Base-by-base conservation (phyloP, 2,888 invertebrate species). In the Macroteleia sp. region DNA sequence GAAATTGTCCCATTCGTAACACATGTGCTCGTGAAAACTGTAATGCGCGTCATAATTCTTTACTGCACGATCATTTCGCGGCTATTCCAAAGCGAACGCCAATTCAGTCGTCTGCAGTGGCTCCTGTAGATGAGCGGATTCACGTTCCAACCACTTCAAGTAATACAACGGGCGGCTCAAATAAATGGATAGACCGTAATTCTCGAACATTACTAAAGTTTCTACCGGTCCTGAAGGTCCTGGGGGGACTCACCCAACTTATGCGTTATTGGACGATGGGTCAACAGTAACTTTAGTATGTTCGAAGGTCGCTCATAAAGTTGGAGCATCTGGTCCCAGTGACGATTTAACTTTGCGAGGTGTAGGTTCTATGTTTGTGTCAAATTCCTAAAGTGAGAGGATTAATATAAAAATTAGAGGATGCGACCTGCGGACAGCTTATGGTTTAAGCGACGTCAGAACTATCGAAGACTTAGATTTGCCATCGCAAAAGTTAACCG, bases 401-500 rank as follows among this genome's bases (percentile, higher is more conserved):
- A 16, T 50, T 9, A 16, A 17, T 14, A 8, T 46, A 3, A 2
- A 14, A 9, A 46, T 48, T 10, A 20, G 14, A 6, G 5, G 25
- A 4, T 9, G 1, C 8, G n/a, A 4, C 2, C 10, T 2, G 9
- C 16, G 8, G 8, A 9, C 20, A 10, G 10, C n/a, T 9, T 17
- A 41, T 16, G 16, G 34, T 0, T 12, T 56, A 34, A 10, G 12
- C 14, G 22, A 22, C 5, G 67, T 39, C 0, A 28, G 75, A 5
- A 75, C 67, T 1, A 32, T 67, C 16, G 39, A 41, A 2, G 14
- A 46, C 4, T 34, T 74, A 19, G 9, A 1, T 0, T 20, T 73
- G 0, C 42, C 36, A 9, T 20, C 12, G 8, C 64, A 74, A 44
- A 10, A 48, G 5, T 8, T 62, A n/a, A 2, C 3, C n/a, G 8